Evolutionary conservation across 2,113 vertebrate species (phyloP).

Genomic region (Monarcha castaneiventris): DNA sequence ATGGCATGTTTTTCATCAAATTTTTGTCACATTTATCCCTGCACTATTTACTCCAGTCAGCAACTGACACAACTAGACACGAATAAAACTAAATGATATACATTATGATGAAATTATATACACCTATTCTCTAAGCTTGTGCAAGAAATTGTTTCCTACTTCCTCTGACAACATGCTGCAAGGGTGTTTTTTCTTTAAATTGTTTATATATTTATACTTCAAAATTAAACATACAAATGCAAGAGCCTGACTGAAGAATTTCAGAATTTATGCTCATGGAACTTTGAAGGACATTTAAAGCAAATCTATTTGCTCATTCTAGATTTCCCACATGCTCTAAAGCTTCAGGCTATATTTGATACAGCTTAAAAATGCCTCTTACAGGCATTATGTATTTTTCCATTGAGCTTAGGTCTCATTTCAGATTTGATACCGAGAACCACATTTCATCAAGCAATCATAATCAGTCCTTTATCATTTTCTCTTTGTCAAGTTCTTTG

Average conservation of each 20-base stretch:
- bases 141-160: not conserved
- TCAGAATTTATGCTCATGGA: not conserved
- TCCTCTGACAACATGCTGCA: not conserved
- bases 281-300: not conserved
- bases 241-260: not conserved
- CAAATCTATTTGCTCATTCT: not conserved
- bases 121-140: not conserved
- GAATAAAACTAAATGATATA: not conserved
- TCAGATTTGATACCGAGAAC: not conserved
- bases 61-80: not conserved
- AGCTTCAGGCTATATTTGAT: not conserved
- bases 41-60: not conserved
- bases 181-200: not conserved
- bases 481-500: not conserved
- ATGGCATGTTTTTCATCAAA: rapidly evolving
- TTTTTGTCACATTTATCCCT: not conserved
- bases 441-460: not conserved
- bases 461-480: not conserved
- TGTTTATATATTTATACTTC: not conserved
- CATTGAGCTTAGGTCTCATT: not conserved
- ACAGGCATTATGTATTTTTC: not conserved
- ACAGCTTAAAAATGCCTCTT: not conserved
- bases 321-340: not conserved
- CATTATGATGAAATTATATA: not conserved
- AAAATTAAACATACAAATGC: not conserved